phyloP scores from a whole-genome alignment of 2,888 invertebrate species.

The Bruchidius siliquastri region DNA sequence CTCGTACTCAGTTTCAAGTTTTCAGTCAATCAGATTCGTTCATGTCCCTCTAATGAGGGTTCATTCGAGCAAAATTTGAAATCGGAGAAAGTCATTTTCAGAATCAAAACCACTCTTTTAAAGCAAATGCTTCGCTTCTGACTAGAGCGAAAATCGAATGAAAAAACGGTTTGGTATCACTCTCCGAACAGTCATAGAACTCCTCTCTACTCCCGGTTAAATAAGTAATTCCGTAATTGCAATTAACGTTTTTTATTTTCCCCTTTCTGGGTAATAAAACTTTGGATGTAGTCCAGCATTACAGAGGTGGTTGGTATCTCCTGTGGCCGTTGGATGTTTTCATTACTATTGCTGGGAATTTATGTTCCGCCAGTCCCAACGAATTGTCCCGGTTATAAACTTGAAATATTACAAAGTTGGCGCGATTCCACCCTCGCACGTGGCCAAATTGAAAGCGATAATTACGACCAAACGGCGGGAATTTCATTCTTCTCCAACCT shows the following conservation, averaged over 20 bases:
- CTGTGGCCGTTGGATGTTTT: background rate
- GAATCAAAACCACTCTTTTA: no score
- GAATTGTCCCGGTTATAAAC: constrained; percentile 10
- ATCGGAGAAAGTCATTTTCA: no score
- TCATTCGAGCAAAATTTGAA: no score
- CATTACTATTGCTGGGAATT: background rate
- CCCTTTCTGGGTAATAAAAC: background rate
- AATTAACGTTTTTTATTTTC: background rate
- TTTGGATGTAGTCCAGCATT: background rate
- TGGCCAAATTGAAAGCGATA: constrained; percentile 13
- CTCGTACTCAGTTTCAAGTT: no score
- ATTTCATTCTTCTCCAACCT: background rate
- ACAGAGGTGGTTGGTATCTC: background rate
- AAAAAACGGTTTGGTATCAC: no score
- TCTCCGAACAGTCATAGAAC: no score
- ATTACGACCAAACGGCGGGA: constrained; percentile 8
- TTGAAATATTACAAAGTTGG: constrained; percentile 13
- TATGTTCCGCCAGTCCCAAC: background rate
- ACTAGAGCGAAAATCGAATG: no score
- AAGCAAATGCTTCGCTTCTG: no score
- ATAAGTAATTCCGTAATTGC: background rate
- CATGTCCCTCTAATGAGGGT: no score
- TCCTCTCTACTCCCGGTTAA: no score
- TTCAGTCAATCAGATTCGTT: no score
- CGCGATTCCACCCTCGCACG: constrained; percentile 9